Base-by-base conservation (phyloP, 2,797 vertebrate genomes). In the Huso huso region DNA sequence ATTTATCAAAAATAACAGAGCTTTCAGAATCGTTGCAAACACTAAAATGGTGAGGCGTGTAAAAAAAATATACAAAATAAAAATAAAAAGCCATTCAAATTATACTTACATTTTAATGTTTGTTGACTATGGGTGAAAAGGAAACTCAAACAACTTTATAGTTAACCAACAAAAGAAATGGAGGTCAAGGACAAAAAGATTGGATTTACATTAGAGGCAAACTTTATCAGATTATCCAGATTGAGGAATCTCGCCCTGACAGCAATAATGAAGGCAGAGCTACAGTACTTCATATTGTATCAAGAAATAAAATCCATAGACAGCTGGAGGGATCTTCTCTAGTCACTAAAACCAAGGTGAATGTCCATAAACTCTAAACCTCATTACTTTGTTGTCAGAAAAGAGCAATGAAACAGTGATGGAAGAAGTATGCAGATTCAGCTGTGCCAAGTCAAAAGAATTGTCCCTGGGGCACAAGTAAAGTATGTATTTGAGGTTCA, bases 141-240 rank as follows among this genome's bases (percentile, higher is more conserved):
- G 23, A 37, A 37, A 37, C 23, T 37, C 23, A 37, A 37, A 37
- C 15, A 37, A 37, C 23, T 37, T 3, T 37, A 3, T 61, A 58
- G 49, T 8, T 18, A 50, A 63, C 23, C 23, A 18, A 37, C 23
- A 55, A 55, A 15, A 60, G 12, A 59, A 49, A 48, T 48, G 13
- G 18, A 10, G 49, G 76, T 81, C 77, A 84, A 82, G 80, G 82
- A 81, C 79, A 78, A 80, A 79, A 73, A 79, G 76, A 80, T 78
- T 72, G 55, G 61, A 63, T 64, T 61, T 50, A 37, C 60, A 63
- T 51, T 15, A 52, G 18, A 64, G 73, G 74, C 77, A 64, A 67
- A 77, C 68, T 74, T 75, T 75, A 79, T 81, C 79, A 79, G 78
- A 85, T 84, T 79, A 82, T 66, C 60, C 8, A 8, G 18, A 18